Conservation (phyloP, 2,888 invertebrate species). For the Rhimphoctona megacephalus region DNA sequence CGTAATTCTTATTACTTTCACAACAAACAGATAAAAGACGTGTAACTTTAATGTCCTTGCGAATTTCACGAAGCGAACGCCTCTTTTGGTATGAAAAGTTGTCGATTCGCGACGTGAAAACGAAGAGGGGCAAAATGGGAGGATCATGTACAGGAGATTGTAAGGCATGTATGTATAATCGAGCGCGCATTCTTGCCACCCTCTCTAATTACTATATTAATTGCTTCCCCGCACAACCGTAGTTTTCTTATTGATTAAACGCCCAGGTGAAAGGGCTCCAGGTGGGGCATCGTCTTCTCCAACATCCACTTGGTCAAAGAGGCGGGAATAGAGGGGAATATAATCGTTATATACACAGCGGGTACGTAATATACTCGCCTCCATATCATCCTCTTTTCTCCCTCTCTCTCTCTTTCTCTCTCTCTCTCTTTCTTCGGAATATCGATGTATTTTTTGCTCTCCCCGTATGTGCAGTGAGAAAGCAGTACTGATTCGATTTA, state of each 20-base stretch:
- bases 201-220: conserved; percentile 78
- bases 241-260: conserved; percentile 70
- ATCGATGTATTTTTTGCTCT: conserved; percentile 26
- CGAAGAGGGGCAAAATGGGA: conserved; percentile 46
- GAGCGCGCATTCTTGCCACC: conserved; percentile 65
- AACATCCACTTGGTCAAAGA: conserved; percentile 24
- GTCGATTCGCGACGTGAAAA: conserved; percentile 52
- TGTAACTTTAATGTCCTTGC: conserved; percentile 1
- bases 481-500: conserved; percentile 63
- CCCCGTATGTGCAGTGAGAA: conserved; percentile 38
- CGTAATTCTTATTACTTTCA: neutral
- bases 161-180: conserved; percentile 48
- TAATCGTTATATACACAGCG: conserved; percentile 65
- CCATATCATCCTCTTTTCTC: conserved; percentile 48
- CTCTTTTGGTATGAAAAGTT: conserved; percentile 6
- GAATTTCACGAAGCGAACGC: conserved; percentile 17
- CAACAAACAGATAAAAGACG: conserved; percentile 1
- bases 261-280: conserved; percentile 59
- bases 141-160: conserved; percentile 46
- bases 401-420: conserved; percentile 19
- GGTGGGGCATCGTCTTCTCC: conserved; percentile 39
- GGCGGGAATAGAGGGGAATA: neutral
- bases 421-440: conserved; percentile 28
- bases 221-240: conserved; percentile 74
- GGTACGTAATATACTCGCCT: conserved; percentile 57